phyloP scores from a whole-genome alignment of 2,113 vertebrate genomes.

The Crotalus horridus region DNA sequence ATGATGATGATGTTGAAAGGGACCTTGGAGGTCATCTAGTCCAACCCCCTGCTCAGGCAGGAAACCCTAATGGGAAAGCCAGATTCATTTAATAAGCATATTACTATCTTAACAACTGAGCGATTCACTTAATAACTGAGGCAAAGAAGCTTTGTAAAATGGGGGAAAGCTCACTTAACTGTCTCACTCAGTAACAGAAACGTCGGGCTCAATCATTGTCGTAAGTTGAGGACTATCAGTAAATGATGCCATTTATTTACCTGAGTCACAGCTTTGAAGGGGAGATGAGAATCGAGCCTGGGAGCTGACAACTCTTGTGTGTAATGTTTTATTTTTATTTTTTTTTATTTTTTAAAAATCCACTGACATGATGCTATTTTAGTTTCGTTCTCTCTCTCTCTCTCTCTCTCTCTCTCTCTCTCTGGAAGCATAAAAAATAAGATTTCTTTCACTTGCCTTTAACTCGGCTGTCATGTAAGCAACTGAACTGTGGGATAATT shows the following conservation, averaged over 20 bases:
- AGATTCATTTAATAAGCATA: not conserved
- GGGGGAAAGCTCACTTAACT: not conserved
- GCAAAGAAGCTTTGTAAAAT: not conserved
- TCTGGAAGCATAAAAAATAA: not conserved
- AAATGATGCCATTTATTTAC: not conserved
- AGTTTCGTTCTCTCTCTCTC: not conserved
- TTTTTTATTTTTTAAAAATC: not conserved
- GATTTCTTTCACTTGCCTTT: not conserved
- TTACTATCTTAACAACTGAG: not conserved
- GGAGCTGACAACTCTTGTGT: not conserved
- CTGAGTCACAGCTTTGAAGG: not conserved
- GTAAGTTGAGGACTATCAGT: not conserved
- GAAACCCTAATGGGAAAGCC: not conserved
- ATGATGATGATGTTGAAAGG: too few species aligned
- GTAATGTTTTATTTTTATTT: not conserved
- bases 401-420: not conserved
- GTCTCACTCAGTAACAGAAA: not conserved
- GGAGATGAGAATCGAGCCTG: not conserved
- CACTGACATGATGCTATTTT: not conserved
- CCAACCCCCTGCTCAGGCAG: too few species aligned
- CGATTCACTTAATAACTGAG: not conserved
- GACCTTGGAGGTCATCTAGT: too few species aligned
- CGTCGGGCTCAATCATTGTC: not conserved
- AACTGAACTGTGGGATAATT: not conserved
- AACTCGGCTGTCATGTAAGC: not conserved